A percentile compares a stretch with the other conserved stretches of the same genome.
phyloP scores from a whole-genome alignment of 2,797 vertebrate species.

The Acanthurus lineatus region DNA sequence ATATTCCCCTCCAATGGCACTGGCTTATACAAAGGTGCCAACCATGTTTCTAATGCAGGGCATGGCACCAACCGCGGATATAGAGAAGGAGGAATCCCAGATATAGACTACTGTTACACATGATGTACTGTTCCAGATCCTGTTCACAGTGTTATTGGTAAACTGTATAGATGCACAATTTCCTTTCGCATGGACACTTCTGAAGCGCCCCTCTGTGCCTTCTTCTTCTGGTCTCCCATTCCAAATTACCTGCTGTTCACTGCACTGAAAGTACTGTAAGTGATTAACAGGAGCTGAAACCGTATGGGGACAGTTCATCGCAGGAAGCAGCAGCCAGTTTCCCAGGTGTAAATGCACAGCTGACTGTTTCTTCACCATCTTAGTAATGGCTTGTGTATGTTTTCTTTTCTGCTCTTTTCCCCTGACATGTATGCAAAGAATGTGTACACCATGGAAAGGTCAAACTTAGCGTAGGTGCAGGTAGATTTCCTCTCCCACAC shows the following conservation, averaged over 20 bases:
- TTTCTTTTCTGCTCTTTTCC: slow-evolving; percentile 77
- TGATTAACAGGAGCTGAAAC: slow-evolving; percentile 80
- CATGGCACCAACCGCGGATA: slow-evolving; percentile 93
- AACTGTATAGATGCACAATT: slow-evolving; percentile 88
- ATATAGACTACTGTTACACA: slow-evolving; percentile 94
- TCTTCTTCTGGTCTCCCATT: slow-evolving; percentile 88
- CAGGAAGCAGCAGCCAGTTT: slow-evolving; percentile 75
- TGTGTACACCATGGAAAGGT: slow-evolving; percentile 79
- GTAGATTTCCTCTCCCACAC: slow-evolving; percentile 61
- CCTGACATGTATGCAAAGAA: slow-evolving; percentile 79
- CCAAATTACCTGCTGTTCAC: slow-evolving; percentile 84
- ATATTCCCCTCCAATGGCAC: slow-evolving; percentile 96
- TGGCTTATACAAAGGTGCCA: slow-evolving; percentile 90
- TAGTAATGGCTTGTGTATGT: slow-evolving; percentile 81
- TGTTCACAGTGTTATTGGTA: slow-evolving; percentile 78
- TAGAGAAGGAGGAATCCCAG: slow-evolving; percentile 93
- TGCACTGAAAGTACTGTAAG: slow-evolving; percentile 75
- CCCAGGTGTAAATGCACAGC: slow-evolving; percentile 83
- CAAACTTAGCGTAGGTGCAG: slow-evolving; percentile 49
- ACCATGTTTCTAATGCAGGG: slow-evolving; percentile 88
- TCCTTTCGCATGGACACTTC: slow-evolving; percentile 85
- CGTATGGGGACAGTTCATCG: slow-evolving; percentile 74
- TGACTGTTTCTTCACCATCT: slow-evolving; percentile 80
- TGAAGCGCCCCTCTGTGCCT: slow-evolving; percentile 89
- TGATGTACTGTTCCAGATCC: slow-evolving; percentile 87